Percentiles rank a stretch among this genome's conserved stretches.
Conservation (phyloP, 2,888 invertebrate species). For the Stratiomys singularior region DNA sequence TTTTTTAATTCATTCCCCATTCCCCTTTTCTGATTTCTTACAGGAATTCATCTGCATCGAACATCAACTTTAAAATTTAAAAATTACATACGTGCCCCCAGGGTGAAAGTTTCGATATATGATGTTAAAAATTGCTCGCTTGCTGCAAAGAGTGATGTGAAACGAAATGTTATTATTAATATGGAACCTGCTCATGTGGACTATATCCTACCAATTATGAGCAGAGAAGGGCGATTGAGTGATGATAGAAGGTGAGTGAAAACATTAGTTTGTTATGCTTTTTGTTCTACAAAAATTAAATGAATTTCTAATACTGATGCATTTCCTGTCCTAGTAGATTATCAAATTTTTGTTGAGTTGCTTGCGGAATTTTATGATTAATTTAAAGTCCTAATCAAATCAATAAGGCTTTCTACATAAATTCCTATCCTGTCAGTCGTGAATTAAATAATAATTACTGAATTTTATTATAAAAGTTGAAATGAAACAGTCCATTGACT, state of each 20-base stretch:
- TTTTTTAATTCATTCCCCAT: too few species aligned
- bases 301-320: too few species aligned
- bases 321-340: too few species aligned
- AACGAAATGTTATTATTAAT: constrained; percentile 46
- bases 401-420: too few species aligned
- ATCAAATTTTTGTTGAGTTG: too few species aligned
- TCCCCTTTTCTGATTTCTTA: background rate
- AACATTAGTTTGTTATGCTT: constrained; percentile 1
- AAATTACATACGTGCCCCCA: constrained; percentile 37
- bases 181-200: constrained; percentile 46
- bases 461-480: too few species aligned
- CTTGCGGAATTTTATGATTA: too few species aligned
- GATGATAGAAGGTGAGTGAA: constrained; percentile 32
- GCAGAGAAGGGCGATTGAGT: constrained; percentile 39
- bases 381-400: too few species aligned
- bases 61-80: constrained; percentile 46
- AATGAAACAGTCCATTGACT: too few species aligned
- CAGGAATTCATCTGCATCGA: constrained; percentile 44
- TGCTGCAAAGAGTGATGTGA: constrained; percentile 34
- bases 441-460: too few species aligned
- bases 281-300: background rate
- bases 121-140: constrained; percentile 38
- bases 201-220: constrained; percentile 48
- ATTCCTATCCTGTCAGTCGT: too few species aligned
- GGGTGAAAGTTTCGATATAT: constrained; percentile 43